Evolutionary conservation across 2,797 vertebrate genomes (phyloP).

Genomic region (Coilia nasus): DNA sequence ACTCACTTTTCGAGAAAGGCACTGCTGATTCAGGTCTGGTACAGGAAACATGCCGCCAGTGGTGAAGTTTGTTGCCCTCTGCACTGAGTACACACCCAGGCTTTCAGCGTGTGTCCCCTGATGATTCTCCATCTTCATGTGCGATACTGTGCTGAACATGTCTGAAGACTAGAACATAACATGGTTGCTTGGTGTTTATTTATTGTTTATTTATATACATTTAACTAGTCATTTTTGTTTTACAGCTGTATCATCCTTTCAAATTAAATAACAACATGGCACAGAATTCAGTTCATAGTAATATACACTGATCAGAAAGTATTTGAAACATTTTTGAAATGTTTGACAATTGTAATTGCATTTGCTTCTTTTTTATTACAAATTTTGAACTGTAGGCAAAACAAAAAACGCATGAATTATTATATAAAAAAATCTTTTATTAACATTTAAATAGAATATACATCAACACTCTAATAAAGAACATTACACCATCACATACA

Average conservation of each 20-base stretch:
- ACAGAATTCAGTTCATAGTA: neutral
- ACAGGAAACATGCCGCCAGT: neutral
- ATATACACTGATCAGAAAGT: neutral
- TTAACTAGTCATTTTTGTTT: neutral
- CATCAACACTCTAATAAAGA: neutral
- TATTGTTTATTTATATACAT: too few species aligned
- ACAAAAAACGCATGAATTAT: too few species aligned
- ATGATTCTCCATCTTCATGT: neutral
- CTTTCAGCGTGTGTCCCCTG: neutral
- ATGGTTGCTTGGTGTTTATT: neutral
- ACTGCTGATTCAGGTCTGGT: neutral
- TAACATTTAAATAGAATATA: neutral
- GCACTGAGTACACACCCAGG: neutral
- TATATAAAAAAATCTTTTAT: neutral
- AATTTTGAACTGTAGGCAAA: neutral
- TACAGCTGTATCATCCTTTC: neutral
- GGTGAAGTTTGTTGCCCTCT: neutral
- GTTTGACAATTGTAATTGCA: neutral
- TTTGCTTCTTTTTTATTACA: neutral
- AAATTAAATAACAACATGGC: neutral
- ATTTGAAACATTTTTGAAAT: neutral
- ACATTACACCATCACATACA: neutral
- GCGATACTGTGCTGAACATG: neutral
- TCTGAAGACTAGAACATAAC: slow-evolving; percentile 14
- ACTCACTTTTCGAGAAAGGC: slow-evolving; percentile 1